phyloP scores from a whole-genome alignment of 2,797 vertebrate genomes.

The Apogon hyalosoma region DNA sequence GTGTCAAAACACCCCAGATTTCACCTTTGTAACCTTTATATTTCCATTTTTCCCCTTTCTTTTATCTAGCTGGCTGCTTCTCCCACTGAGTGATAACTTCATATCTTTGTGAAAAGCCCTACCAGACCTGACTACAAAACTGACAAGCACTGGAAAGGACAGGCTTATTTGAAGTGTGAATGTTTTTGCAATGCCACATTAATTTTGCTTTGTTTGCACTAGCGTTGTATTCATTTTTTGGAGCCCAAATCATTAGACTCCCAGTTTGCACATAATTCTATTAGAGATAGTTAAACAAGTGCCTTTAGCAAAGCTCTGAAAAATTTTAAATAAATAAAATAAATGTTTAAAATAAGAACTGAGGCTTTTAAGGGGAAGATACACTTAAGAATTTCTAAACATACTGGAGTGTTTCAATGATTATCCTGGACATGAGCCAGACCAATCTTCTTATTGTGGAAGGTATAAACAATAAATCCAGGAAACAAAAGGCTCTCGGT shows the following conservation, averaged over 20 bases:
- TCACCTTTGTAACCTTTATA: too few relatives aligned
- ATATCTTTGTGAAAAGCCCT: slow-evolving; percentile 1
- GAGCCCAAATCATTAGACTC: slow-evolving; percentile 22
- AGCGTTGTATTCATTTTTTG: slow-evolving; percentile 21
- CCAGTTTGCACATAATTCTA: slow-evolving; percentile 19
- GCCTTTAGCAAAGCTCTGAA: slow-evolving; percentile 25
- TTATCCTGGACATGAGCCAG: slow-evolving; percentile 69
- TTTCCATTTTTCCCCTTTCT: too few relatives aligned
- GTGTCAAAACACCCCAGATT: too few relatives aligned
- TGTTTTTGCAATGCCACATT: slow-evolving; percentile 22
- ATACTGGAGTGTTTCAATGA: slow-evolving; percentile 30
- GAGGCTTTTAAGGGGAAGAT: slow-evolving; percentile 3
- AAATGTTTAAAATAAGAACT: slow-evolving; percentile 24
- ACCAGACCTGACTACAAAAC: slow-evolving; percentile 22
- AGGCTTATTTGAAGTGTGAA: background rate
- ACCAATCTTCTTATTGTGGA: slow-evolving; percentile 73
- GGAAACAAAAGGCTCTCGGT: slow-evolving; percentile 60
- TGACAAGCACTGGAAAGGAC: slow-evolving; percentile 15
- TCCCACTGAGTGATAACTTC: too few relatives aligned
- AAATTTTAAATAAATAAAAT: background rate
- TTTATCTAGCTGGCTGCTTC: too few relatives aligned
- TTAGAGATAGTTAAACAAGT: slow-evolving; percentile 32
- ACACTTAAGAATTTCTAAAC: background rate
- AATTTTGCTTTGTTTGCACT: slow-evolving; percentile 28
- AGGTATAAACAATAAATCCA: slow-evolving; percentile 58